Conservation (phyloP, 2,888 invertebrate species). For the Anodontia alba region DNA sequence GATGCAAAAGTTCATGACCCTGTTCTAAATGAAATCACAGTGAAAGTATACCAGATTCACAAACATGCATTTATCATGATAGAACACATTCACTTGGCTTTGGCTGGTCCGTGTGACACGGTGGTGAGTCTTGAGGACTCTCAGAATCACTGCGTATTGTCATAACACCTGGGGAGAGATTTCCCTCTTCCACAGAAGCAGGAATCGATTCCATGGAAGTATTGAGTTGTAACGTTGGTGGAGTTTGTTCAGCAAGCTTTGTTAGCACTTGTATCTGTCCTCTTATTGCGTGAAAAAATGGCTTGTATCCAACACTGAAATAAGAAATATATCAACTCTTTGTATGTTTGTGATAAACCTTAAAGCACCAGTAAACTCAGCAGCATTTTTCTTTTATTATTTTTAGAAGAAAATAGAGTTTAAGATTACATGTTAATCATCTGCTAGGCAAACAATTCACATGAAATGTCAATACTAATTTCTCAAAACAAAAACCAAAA, state of each 20-base stretch:
- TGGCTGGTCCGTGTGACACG: conserved; percentile 39
- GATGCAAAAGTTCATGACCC: too few species aligned
- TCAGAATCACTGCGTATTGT: conserved; percentile 68
- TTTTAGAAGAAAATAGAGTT: too few species aligned
- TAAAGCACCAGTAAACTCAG: too few species aligned
- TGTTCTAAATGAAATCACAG: too few species aligned
- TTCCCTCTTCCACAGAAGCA: conserved; percentile 70
- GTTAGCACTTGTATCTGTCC: conserved; percentile 77
- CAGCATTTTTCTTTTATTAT: too few species aligned
- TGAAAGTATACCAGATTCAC: too few species aligned
- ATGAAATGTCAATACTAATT: too few species aligned
- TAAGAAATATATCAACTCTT: neutral
- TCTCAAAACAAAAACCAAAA: too few species aligned
- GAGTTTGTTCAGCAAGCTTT: conserved; percentile 78
- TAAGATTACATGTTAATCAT: too few species aligned
- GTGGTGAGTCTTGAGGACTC: conserved; percentile 50
- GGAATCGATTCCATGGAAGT: conserved; percentile 50
- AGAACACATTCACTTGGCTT: conserved; percentile 69
- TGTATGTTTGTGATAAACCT: too few species aligned
- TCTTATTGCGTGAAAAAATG: conserved; percentile 81
- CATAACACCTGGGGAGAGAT: conserved; percentile 74
- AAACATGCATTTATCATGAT: conserved; percentile 58
- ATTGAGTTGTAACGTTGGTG: conserved; percentile 69
- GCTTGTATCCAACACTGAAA: conserved; percentile 84
- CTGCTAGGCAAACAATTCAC: too few species aligned